Conservation (phyloP, 2,888 invertebrate genomes). For the Lagria hirta region DNA sequence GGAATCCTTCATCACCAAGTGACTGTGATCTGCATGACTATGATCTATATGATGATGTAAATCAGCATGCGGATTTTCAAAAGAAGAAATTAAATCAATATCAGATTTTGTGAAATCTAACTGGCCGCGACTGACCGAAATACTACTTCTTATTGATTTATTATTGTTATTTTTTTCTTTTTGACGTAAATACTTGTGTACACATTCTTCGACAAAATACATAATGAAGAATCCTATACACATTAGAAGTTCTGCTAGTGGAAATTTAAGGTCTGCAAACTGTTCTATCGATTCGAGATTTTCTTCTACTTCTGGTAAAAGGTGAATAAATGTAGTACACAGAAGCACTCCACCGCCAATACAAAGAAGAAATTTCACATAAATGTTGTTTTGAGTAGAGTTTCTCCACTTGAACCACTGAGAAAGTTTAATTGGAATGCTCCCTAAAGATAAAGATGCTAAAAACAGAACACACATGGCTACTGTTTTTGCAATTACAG, state of each 20-base stretch:
- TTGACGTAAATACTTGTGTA: conserved; percentile 67
- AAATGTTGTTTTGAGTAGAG: conserved; percentile 57
- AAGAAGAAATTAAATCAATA: conserved; percentile 1
- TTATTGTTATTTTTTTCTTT: conserved; percentile 41
- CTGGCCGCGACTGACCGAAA: conserved; percentile 24
- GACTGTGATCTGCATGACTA: conserved; percentile 41
- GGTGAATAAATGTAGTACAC: conserved; percentile 78
- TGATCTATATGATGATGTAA: conserved; percentile 26
- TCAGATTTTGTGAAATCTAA: background rate
- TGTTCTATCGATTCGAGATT: conserved; percentile 64
- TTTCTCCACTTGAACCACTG: conserved; percentile 62
- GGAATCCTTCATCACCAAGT: conserved; percentile 41
- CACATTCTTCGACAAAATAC: conserved; percentile 78
- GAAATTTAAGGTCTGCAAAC: conserved; percentile 58
- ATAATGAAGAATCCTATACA: conserved; percentile 76
- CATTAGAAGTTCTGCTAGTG: conserved; percentile 70
- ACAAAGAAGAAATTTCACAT: conserved; percentile 64
- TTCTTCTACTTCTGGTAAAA: conserved; percentile 77
- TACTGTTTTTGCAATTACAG: conserved; percentile 66
- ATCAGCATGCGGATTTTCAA: conserved; percentile 1
- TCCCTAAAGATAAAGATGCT: conserved; percentile 75
- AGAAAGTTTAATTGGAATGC: conserved; percentile 70
- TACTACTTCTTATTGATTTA: conserved; percentile 27
- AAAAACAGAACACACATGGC: conserved; percentile 77
- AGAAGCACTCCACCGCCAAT: conserved; percentile 84